phyloP scores from a whole-genome alignment of 1,140 invertebrate genomes.

The Euglossa dilemma region DNA sequence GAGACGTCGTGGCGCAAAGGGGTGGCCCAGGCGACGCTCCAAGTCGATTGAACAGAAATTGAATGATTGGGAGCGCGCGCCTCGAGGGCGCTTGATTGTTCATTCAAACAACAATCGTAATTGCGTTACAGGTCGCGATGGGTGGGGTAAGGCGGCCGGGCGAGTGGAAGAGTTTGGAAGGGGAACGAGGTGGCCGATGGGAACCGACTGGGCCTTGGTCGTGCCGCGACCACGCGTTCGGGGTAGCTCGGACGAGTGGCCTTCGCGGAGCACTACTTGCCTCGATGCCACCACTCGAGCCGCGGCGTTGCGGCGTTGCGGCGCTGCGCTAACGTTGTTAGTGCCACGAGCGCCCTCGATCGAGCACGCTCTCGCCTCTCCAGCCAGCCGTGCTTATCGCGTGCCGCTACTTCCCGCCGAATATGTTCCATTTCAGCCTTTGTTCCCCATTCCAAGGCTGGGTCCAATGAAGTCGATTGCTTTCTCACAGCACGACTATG shows the following conservation, averaged over 20 bases:
- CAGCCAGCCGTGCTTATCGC: slow-evolving; percentile 28
- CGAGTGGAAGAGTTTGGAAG: slow-evolving; percentile 1
- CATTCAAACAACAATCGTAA: slow-evolving; percentile 84
- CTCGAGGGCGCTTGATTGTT: slow-evolving; percentile 83
- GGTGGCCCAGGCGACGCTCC: slow-evolving; percentile 48
- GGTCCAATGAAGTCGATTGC: neutral
- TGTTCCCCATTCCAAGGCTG: neutral
- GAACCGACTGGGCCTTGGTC: slow-evolving; percentile 12
- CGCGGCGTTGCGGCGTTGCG: slow-evolving; percentile 13
- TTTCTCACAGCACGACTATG: slow-evolving; percentile 6
- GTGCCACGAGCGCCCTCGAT: slow-evolving; percentile 62
- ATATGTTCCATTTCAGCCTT: neutral
- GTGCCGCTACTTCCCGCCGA: slow-evolving; percentile 2
- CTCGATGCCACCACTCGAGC: slow-evolving; percentile 53
- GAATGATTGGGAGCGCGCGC: slow-evolving; percentile 80
- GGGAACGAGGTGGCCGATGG: slow-evolving; percentile 25
- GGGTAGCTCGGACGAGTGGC: slow-evolving; percentile 64
- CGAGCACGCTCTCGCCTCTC: slow-evolving; percentile 58
- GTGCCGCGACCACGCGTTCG: slow-evolving; percentile 11
- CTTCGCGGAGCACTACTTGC: slow-evolving; percentile 61
- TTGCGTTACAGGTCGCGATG: slow-evolving; percentile 79
- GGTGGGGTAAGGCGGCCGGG: slow-evolving; percentile 41
- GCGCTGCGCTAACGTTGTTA: slow-evolving; percentile 68
- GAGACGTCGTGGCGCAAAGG: slow-evolving; percentile 4
- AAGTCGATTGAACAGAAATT: slow-evolving; percentile 83